Evolutionary conservation across 2,113 vertebrate species (phyloP).

Genomic region (Poicephalus meyeri): DNA sequence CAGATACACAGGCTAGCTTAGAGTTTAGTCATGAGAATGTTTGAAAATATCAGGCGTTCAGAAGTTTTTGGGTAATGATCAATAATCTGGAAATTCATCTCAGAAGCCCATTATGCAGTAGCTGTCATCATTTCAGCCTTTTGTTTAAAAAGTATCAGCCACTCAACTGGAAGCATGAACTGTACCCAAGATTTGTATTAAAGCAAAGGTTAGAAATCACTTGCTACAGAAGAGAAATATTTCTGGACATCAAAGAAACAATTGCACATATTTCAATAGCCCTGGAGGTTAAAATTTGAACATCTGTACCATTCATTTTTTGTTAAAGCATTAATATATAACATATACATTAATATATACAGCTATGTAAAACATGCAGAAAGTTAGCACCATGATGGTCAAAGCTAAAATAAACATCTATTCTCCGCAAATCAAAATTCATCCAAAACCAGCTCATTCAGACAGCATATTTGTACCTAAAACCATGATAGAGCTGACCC

Average conservation of each 20-base stretch:
- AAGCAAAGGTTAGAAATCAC: slow-evolving; percentile 31
- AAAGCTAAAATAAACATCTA: neutral
- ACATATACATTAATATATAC: neutral
- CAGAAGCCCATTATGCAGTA: slow-evolving; percentile 21
- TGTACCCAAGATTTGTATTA: slow-evolving; percentile 22
- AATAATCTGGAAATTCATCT: slow-evolving; percentile 23
- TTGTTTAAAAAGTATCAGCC: slow-evolving; percentile 42
- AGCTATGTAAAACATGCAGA: neutral
- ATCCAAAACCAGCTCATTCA: neutral
- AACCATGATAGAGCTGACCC: neutral
- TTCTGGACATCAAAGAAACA: slow-evolving; percentile 22
- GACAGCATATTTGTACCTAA: neutral
- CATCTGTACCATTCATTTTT: neutral
- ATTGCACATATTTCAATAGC: neutral
- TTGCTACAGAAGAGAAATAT: neutral
- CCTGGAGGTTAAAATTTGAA: neutral
- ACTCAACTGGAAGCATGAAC: slow-evolving; percentile 16
- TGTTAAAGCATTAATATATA: neutral
- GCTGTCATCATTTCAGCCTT: slow-evolving; percentile 17
- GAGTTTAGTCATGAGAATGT: neutral
- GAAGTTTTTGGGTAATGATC: neutral
- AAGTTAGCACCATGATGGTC: neutral
- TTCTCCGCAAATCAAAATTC: neutral
- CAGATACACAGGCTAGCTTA: neutral
- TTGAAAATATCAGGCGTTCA: slow-evolving; percentile 19